A percentile compares a stretch with the other conserved stretches of the same genome.
phyloP scores from a whole-genome alignment of 2,888 invertebrate genomes.

The Heliconius erato region DNA sequence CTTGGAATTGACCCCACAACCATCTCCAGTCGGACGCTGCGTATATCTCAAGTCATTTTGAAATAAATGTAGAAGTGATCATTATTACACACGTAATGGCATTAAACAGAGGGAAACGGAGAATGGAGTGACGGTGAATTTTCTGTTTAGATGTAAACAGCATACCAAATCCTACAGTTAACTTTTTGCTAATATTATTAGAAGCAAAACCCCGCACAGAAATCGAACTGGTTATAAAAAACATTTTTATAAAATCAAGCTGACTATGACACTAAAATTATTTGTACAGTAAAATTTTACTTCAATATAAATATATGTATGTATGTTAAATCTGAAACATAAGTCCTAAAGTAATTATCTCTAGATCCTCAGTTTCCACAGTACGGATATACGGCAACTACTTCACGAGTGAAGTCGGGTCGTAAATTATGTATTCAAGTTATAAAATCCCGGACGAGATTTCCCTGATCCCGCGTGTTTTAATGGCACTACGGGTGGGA shows the following conservation, averaged over 20 bases:
- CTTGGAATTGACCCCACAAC: neutral
- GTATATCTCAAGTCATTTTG: too few species aligned
- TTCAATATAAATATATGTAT: neutral
- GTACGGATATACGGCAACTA: constrained; percentile 43
- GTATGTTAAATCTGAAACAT: neutral
- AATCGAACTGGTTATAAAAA: neutral
- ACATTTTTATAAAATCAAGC: neutral
- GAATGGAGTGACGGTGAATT: neutral
- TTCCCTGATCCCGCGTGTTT: constrained; percentile 77
- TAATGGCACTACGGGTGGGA: constrained; percentile 69
- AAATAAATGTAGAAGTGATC: too few species aligned
- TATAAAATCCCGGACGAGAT: constrained; percentile 79
- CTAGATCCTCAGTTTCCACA: constrained; percentile 31
- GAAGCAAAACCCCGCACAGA: neutral
- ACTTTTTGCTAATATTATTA: neutral
- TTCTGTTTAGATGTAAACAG: neutral
- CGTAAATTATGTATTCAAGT: constrained; percentile 82
- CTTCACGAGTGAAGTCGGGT: constrained; percentile 58
- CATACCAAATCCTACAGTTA: too few species aligned
- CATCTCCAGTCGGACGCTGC: neutral
- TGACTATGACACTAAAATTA: neutral
- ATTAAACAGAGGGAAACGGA: neutral
- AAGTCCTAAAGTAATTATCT: constrained; percentile 34
- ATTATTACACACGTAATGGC: neutral
- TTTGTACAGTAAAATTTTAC: neutral